Percentiles rank a stretch among this genome's conserved stretches.
These are phyloP conservation scores for Schizopygopsis pylzovi DNA, from an alignment of 2,797 vertebrate species.

Conservation along the genomic window DNA sequence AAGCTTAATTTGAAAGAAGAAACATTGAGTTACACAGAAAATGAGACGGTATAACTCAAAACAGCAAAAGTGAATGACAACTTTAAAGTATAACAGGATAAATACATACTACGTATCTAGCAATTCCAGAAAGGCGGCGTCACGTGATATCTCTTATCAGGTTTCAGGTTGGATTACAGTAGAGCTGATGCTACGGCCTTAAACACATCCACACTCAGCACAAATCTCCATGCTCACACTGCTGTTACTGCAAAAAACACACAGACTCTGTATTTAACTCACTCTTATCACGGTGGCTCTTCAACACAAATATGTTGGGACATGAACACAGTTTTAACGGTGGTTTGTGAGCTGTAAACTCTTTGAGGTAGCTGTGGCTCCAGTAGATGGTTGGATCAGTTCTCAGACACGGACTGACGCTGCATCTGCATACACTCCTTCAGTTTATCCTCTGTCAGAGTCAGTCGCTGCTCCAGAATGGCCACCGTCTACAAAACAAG, in stretches of 20 bases:
- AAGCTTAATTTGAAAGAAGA: neutral
- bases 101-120: neutral
- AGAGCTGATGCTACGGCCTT: neutral
- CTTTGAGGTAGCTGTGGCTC: conserved; percentile 4
- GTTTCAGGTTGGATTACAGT: neutral
- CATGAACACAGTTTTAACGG: neutral
- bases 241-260: conserved; percentile 13
- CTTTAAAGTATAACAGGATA: neutral
- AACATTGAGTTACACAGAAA: neutral
- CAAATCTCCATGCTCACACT: conserved; percentile 12
- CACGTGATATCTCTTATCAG: neutral
- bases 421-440: conserved; percentile 94
- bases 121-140: neutral
- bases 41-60: neutral
- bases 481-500: conserved; percentile 75
- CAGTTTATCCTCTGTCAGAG: conserved; percentile 93
- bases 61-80: neutral
- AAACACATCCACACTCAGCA: conserved; percentile 21
- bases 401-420: conserved; percentile 71
- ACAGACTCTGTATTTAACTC: neutral
- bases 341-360: neutral
- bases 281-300: neutral
- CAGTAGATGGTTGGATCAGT: neutral
- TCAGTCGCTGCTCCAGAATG: conserved; percentile 91
- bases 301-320: neutral